Conservation (phyloP, 1,140 invertebrate genomes). For the Papilio helenus region DNA sequence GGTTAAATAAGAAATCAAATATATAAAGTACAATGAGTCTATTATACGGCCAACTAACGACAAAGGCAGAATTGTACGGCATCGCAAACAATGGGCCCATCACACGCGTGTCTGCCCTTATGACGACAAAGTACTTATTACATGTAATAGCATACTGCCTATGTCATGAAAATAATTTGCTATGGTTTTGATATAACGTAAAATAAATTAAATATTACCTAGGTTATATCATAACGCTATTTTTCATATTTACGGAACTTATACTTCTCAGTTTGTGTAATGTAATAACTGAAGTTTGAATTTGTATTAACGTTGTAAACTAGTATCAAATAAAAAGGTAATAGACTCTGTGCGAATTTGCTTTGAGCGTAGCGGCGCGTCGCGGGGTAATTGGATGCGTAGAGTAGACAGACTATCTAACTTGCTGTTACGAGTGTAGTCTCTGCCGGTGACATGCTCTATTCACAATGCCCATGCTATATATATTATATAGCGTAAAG, state of each 20-base stretch:
- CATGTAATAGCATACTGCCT: conserved; percentile 14
- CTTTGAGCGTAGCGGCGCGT: not conserved
- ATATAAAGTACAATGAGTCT: not conserved
- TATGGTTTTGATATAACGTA: not conserved
- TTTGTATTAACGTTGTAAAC: not conserved
- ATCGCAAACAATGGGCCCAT: conserved; percentile 29
- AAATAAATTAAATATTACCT: not conserved
- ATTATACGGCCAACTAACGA: conserved; percentile 29
- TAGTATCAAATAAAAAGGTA: not conserved
- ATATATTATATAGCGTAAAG: conserved; percentile 15
- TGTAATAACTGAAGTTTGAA: too few relatives aligned
- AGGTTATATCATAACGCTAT: too few relatives aligned
- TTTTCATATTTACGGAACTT: too few relatives aligned
- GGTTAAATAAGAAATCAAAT: conserved; percentile 28
- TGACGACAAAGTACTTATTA: conserved; percentile 19
- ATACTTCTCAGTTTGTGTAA: not conserved
- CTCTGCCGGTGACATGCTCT: conserved; percentile 32
- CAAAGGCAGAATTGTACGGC: conserved; percentile 23
- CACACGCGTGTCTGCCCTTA: conserved; percentile 27
- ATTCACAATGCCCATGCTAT: too few relatives aligned
- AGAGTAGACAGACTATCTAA: conserved; percentile 28
- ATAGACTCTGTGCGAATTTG: not conserved
- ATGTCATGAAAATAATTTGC: not conserved
- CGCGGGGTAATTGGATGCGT: conserved; percentile 19
- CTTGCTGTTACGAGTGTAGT: conserved; percentile 15